Conservation (phyloP, 2,888 invertebrate genomes). For the Drosophila paramelanica region DNA sequence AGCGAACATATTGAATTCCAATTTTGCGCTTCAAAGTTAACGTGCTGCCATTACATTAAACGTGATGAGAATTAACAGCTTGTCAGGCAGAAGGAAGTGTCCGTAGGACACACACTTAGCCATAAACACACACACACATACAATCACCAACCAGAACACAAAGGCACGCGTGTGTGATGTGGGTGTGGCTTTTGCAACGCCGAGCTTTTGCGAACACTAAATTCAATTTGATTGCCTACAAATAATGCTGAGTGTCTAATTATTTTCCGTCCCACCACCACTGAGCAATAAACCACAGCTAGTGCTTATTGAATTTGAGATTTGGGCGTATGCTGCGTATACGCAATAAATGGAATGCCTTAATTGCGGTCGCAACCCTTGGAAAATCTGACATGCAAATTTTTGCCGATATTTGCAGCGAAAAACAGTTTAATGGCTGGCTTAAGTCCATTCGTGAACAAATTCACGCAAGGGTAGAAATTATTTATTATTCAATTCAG, state of each 20-base stretch:
- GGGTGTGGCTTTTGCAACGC: conserved; percentile 61
- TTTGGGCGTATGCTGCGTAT: conserved; percentile 54
- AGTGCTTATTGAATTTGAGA: conserved; percentile 46
- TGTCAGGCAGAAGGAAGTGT: conserved; percentile 46
- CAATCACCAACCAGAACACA: conserved; percentile 13
- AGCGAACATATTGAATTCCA: conserved; percentile 78
- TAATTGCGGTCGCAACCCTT: conserved; percentile 6
- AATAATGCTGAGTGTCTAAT: conserved; percentile 80
- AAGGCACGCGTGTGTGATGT: conserved; percentile 33
- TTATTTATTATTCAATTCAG: neutral
- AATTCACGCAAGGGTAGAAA: conserved; percentile 16
- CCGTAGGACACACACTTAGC: conserved; percentile 28
- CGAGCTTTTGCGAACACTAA: conserved; percentile 63
- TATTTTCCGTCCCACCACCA: conserved; percentile 57
- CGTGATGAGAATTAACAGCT: conserved; percentile 80
- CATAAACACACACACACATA: conserved; percentile 6
- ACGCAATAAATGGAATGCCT: conserved; percentile 33
- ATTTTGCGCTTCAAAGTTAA: conserved; percentile 77
- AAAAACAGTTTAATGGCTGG: conserved; percentile 28
- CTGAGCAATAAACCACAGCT: conserved; percentile 39
- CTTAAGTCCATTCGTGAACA: neutral
- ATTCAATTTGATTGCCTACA: conserved; percentile 79
- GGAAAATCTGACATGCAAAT: conserved; percentile 32
- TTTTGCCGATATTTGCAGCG: conserved; percentile 49
- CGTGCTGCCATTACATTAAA: conserved; percentile 78